phyloP scores from a whole-genome alignment of 2,888 invertebrate genomes.

The Eupeodes latifasciatus region DNA sequence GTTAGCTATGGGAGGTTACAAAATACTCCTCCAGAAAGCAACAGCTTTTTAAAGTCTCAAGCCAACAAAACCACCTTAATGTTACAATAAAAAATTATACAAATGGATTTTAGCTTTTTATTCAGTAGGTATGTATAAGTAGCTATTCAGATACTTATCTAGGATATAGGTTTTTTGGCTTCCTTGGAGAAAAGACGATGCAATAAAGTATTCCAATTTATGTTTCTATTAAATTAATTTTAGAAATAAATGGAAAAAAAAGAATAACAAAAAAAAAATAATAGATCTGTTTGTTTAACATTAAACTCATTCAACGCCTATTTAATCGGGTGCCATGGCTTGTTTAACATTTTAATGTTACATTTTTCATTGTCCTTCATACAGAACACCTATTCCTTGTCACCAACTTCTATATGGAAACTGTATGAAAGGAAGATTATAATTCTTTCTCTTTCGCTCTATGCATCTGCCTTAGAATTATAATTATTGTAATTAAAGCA shows the following conservation, averaged over 20 bases:
- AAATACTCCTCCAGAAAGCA: slow-evolving; percentile 36
- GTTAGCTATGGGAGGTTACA: too few species aligned
- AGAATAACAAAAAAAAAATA: slow-evolving; percentile 1
- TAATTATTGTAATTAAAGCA: slow-evolving; percentile 68
- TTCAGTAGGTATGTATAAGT: not conserved
- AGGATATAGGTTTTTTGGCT: slow-evolving; percentile 36
- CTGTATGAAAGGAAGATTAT: not conserved
- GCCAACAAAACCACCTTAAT: slow-evolving; percentile 8
- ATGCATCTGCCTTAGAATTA: slow-evolving; percentile 48
- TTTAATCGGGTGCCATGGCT: slow-evolving; percentile 69
- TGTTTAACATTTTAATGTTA: slow-evolving; percentile 58
- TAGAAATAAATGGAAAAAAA: too few species aligned
- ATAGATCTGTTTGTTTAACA: slow-evolving; percentile 39
- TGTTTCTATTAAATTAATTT: slow-evolving; percentile 64
- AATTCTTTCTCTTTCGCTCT: slow-evolving; percentile 9
- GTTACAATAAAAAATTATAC: slow-evolving; percentile 11
- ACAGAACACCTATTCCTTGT: slow-evolving; percentile 12
- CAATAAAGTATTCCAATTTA: slow-evolving; percentile 64
- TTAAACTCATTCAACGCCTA: slow-evolving; percentile 62
- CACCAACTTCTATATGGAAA: slow-evolving; percentile 8
- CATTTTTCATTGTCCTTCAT: slow-evolving; percentile 15
- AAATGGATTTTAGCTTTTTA: slow-evolving; percentile 14
- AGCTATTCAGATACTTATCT: slow-evolving; percentile 50
- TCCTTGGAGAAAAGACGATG: slow-evolving; percentile 4
- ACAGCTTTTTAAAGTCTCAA: slow-evolving; percentile 57